Evolutionary conservation across 2,888 invertebrate genomes (phyloP), one percentile per base, ranked within the genome.

Genomic region (Hedya salicella): DNA sequence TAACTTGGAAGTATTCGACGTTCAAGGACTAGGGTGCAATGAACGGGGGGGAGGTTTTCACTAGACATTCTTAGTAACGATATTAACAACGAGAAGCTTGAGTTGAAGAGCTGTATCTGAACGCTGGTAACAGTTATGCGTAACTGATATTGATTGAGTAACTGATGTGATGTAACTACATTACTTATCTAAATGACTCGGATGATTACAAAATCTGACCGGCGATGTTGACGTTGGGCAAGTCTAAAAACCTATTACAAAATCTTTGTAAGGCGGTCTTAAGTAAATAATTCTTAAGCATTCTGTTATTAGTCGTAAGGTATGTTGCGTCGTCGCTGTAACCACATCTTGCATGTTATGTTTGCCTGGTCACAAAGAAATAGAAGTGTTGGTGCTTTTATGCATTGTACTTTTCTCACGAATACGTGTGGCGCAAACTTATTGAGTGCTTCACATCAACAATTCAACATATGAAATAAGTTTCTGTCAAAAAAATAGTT

Each of bases 171-270:
- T 44, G 52, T 36, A 32, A 42, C 52, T 30, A 42, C 16, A 30
- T 50, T 42, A 36, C 30, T 30, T 19, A 19, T 14, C 11, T 13
- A 13, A 54, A 42, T 5, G 16, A 36, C 25, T 54, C 19, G 1
- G 46, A 19, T 17, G 17, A 17, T 57, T 57, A 49, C 49, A 50
- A 50, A 50, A 62, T 48, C 32, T 17, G 49, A 25, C 49, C 11
- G 50, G 17, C 49, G 14, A 42, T 39, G 53, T 50, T 57, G 64
- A 52, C 16, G 36, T 64, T 64, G 40, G 11, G 49, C 56, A 49
- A 59, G 57, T 52, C 50, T 50, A 32, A 39, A 59, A 52, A 52
- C 25, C 39, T 44, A 59, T 65, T 65, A 50, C 52, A 52, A 65
- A 52, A 65, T 57, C 42, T 52, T 52, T 21, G 50, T 52, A 36